Percentiles rank a stretch among this genome's conserved stretches.
phyloP scores from a whole-genome alignment of 2,797 vertebrate species.

The Epinephelus coioides region DNA sequence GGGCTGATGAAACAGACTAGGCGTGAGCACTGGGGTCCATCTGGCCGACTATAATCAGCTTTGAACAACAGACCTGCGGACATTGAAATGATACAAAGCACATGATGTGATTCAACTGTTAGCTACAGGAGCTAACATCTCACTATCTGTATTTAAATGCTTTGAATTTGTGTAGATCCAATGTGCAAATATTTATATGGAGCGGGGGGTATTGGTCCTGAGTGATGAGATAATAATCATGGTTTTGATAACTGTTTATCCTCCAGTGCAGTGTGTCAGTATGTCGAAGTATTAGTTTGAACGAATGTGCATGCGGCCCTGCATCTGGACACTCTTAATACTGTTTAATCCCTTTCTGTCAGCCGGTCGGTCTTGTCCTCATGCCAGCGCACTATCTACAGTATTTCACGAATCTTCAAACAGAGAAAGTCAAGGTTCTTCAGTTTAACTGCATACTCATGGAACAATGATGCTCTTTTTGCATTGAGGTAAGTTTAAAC shows the following conservation, averaged over 20 bases:
- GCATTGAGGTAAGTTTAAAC: conserved; percentile 66
- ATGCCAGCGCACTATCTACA: conserved; percentile 65
- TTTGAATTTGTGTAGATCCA: background rate
- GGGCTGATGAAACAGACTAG: conserved; percentile 45
- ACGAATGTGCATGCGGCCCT: conserved; percentile 66
- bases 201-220: conserved; percentile 10
- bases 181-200: conserved; percentile 6
- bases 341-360: conserved; percentile 81
- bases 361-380: conserved; percentile 58
- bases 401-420: conserved; percentile 62
- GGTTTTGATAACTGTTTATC: conserved; percentile 49
- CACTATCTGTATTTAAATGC: background rate
- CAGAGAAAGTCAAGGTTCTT: conserved; percentile 57
- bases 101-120: conserved; percentile 38
- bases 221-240: conserved; percentile 29
- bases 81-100: conserved; percentile 48
- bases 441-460: conserved; percentile 8
- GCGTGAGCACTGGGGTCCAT: conserved; percentile 69
- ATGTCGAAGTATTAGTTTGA: conserved; percentile 67
- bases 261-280: conserved; percentile 60
- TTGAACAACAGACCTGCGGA: conserved; percentile 69
- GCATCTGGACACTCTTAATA: conserved; percentile 85
- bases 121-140: conserved; percentile 21
- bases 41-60: conserved; percentile 83
- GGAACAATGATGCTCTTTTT: conserved; percentile 38